These are phyloP conservation scores for Molossus molossus DNA, from an alignment of 2,797 vertebrate genomes.

Conservation along the genomic window DNA sequence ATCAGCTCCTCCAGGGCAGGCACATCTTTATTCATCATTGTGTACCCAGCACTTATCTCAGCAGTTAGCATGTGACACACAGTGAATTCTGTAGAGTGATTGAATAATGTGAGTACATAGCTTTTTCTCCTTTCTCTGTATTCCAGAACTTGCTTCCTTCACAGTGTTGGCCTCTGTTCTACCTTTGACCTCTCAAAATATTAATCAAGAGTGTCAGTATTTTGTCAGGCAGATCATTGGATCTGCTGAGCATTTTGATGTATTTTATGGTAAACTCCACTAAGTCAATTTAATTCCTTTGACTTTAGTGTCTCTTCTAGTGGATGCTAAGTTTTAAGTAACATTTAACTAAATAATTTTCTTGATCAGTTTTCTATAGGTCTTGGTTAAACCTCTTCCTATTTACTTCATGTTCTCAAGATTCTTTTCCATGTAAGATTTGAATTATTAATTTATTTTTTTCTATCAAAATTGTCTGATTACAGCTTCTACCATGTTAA, in stretches of 20 bases:
- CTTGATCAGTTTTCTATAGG: neutral
- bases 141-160: neutral
- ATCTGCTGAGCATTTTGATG: conserved; percentile 23
- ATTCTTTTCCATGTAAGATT: conserved; percentile 38
- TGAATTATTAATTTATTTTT: neutral
- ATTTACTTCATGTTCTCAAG: conserved; percentile 1
- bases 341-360: conserved; percentile 35
- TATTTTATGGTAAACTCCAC: neutral
- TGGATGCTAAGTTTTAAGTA: neutral
- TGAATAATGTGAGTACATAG: neutral
- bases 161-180: neutral
- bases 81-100: neutral
- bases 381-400: conserved; percentile 47
- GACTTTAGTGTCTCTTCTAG: neutral
- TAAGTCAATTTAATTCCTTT: conserved; percentile 35
- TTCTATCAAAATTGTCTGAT: conserved; percentile 33
- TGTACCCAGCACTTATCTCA: neutral
- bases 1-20: neutral
- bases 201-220: neutral
- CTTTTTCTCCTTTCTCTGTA: neutral
- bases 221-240: conserved; percentile 28
- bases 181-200: neutral
- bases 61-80: neutral
- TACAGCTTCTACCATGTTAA: neutral
- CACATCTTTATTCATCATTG: neutral